Evolutionary conservation across 2,797 vertebrate species (phyloP).

Genomic region (Microhierax caerulescens): DNA sequence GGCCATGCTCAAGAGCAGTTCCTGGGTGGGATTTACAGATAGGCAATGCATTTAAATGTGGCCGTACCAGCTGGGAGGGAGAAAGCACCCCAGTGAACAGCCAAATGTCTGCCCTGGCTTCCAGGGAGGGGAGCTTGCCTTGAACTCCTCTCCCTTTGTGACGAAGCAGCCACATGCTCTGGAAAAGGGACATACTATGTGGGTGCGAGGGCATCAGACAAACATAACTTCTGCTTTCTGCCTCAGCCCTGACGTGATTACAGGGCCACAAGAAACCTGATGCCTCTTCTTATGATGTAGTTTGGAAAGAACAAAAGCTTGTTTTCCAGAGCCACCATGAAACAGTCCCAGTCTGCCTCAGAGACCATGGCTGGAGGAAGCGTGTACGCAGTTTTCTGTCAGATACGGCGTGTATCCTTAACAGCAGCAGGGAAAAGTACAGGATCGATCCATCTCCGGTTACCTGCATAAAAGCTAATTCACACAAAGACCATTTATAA

Average conservation of each 20-base stretch:
- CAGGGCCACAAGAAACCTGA: not conserved
- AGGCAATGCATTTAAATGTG: not conserved
- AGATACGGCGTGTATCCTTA: not conserved
- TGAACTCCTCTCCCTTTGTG: not conserved
- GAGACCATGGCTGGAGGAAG: not conserved
- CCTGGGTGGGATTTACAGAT: conserved; percentile 10
- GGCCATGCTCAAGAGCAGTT: not conserved
- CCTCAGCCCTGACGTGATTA: not conserved
- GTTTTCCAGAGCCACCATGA: not conserved
- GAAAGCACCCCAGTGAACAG: not conserved
- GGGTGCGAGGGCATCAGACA: not conserved
- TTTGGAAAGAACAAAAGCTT: not conserved
- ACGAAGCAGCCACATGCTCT: not conserved
- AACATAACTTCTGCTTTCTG: not conserved
- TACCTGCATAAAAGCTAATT: not conserved
- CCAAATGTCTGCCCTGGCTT: not conserved
- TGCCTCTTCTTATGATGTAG: not conserved
- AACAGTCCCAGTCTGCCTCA: not conserved
- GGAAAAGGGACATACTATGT: not conserved
- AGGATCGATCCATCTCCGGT: not conserved
- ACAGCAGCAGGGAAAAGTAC: not conserved
- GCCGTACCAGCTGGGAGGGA: not conserved
- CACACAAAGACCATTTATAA: not conserved
- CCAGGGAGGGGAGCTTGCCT: not conserved
- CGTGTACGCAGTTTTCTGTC: not conserved